Base-by-base conservation (phyloP, 2,797 vertebrate genomes). In the Chiroxiphia lanceolata region DNA sequence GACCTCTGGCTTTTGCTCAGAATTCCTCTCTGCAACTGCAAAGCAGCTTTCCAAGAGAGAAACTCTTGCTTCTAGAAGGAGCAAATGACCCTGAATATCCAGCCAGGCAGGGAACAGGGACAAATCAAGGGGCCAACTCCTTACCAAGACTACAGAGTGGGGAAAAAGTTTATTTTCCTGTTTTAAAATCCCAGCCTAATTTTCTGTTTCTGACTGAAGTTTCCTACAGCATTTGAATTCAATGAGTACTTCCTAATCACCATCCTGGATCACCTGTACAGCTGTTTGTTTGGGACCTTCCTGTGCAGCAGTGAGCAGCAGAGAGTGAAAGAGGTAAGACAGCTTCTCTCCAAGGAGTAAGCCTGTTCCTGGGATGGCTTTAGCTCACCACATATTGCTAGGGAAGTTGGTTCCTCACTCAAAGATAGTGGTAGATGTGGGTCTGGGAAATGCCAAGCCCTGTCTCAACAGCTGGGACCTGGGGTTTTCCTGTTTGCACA, bases 191-290 rank as follows among this genome's bases (percentile, higher is more conserved):
- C 25, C 67, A 87, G 2, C 31, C 29, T 90, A 26, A 74, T 50
- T 60, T 92, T 59, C 80, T 63, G 71, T 18, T 95, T 97, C 67
- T 93, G 54, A 87, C 91, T 97, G 9, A 96, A 99, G 99, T 99
- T 99, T 96, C 99, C 99, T 72, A 99, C 99, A 92, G 99, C 99
- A 2, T 99, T 99, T 91, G 99, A 99, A 97, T 99, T 99, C 97
- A 99, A 99, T 3, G 99, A 99, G 57, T 99, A 98, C 94, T 99
- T 99, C 96, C 98, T 99, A 93, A 98, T 99, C 56, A 99, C 99
- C 74, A 98, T 99, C 95, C 97, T 99, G 98, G 99, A 99, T 89
- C 99, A 99, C 95, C 98, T 99, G 16, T 99, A 99, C 96, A 99
- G 99, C 98, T 99, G 99, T 90, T 97, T 99, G 92, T 99, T 99